Evolutionary conservation across 2,113 vertebrate species (phyloP), one percentile per base, ranked within the genome.

Genomic region (Cynoglossus semilaevis): DNA sequence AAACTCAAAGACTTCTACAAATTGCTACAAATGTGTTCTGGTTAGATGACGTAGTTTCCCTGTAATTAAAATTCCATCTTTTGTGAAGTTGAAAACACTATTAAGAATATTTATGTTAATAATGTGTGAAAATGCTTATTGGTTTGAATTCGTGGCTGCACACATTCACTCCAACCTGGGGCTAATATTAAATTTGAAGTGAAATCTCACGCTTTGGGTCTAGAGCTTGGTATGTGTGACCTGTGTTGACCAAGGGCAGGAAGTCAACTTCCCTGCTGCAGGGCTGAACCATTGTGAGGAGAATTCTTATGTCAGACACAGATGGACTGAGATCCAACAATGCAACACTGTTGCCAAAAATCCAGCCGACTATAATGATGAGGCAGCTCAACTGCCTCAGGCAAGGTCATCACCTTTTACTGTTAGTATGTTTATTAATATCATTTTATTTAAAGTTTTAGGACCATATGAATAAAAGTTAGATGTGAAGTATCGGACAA

Each of bases 261-360:
- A 36, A 36, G 47, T 19, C 49, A 19, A 22, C 29, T 47, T 42
- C 44, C 13, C 15, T 51, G 51, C 41, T 69, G 8, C 15, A 66
- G 61, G 65, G 63, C 61, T 66, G 43, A 74, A 63, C 34, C 53
- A 56, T 6, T 34, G 45, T 52, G 57, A 77, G 52, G 49, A 37
- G 63, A 65, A 66, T 57, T 35, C 47, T 58, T 38, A 62, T 53
- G 59, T 61, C 3, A 41, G 22, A 50, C 14, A 40, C 29, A 15
- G 29, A 49, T 54, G 41, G 34, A 40, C 61, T 40, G 37, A 55
- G 50, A 56, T n/a, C 66, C 43, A 69, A 53, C 43, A 72, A 53
- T 13, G 58, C 56, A 64, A 48, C 51, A 34, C 43, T 34, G 16
- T 53, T 9, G 22, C 55, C 11, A 16, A 15, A 38, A 44, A 50